A percentile compares a stretch with the other conserved stretches of the same genome.
phyloP scores from a whole-genome alignment of 2,113 vertebrate species.

The Pedetes capensis region DNA sequence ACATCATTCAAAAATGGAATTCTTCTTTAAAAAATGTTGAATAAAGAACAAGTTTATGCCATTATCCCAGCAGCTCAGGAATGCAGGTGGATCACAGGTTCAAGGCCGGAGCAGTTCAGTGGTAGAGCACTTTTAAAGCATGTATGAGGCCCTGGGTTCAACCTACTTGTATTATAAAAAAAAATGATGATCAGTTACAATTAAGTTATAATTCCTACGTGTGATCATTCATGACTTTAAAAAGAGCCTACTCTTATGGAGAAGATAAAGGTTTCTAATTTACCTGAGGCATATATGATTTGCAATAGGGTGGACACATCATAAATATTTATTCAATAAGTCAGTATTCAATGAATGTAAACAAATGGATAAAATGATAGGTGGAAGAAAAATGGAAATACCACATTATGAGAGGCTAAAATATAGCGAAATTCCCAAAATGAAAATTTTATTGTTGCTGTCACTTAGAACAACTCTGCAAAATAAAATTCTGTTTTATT shows the following conservation, averaged over 20 bases:
- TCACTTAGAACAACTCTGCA: no score
- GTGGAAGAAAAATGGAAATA: background rate
- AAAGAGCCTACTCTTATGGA: background rate
- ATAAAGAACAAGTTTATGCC: background rate
- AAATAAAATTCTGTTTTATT: no score
- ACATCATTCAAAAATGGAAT: background rate
- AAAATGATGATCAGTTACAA: no score
- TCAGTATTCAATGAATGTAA: background rate
- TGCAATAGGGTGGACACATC: background rate
- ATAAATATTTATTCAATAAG: background rate
- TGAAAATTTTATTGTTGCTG: background rate
- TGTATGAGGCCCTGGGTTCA: no score
- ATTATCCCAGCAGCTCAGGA: no score
- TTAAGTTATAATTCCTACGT: background rate
- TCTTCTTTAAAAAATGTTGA: background rate
- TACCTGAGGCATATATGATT: background rate
- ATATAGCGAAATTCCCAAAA: constrained; percentile 20
- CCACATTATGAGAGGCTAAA: background rate
- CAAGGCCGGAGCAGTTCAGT: no score
- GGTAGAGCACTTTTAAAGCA: no score
- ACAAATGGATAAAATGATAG: background rate
- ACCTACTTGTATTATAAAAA: no score
- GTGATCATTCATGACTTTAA: background rate
- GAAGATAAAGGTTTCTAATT: background rate
- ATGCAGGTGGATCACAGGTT: no score